Conservation (phyloP, 1,140 invertebrate genomes). For the Diachasma alloeum region DNA sequence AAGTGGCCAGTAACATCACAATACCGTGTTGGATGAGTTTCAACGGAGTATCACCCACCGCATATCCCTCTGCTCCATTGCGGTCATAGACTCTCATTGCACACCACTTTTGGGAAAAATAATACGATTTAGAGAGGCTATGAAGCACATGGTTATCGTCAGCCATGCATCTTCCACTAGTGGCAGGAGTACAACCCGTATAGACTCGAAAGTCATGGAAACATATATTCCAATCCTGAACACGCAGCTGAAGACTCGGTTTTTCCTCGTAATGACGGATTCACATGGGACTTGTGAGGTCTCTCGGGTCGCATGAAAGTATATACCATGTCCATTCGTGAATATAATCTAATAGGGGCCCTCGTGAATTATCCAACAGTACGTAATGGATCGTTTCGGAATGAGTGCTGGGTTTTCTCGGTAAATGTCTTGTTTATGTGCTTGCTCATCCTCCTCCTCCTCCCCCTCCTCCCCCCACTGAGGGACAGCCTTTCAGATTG, state of each 20-base stretch:
- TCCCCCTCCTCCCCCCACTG: not conserved
- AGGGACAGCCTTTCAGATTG: not conserved
- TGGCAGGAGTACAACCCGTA: constrained; percentile 5
- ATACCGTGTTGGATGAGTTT: too few relatives aligned
- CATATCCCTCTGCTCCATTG: too few relatives aligned
- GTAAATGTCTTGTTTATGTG: constrained; percentile 12
- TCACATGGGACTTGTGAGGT: constrained; percentile 5
- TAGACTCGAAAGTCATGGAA: constrained; percentile 11
- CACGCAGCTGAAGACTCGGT: not conserved
- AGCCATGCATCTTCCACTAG: constrained; percentile 5
- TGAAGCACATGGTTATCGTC: constrained; percentile 7
- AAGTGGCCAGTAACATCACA: too few relatives aligned
- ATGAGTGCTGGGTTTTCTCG: not conserved
- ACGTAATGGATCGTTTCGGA: not conserved
- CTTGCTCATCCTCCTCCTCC: not conserved
- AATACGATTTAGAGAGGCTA: not conserved
- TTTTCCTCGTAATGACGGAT: constrained; percentile 24
- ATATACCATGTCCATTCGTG: constrained; percentile 8
- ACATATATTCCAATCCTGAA: not conserved
- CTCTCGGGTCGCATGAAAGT: constrained; percentile 20
- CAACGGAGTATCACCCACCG: too few relatives aligned
- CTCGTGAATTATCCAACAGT: constrained; percentile 17
- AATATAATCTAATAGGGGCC: constrained; percentile 22
- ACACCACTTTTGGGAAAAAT: constrained; percentile 12
- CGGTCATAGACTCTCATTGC: too few relatives aligned